Conservation (phyloP, 2,797 vertebrate genomes). For the Gastrophryne carolinensis region DNA sequence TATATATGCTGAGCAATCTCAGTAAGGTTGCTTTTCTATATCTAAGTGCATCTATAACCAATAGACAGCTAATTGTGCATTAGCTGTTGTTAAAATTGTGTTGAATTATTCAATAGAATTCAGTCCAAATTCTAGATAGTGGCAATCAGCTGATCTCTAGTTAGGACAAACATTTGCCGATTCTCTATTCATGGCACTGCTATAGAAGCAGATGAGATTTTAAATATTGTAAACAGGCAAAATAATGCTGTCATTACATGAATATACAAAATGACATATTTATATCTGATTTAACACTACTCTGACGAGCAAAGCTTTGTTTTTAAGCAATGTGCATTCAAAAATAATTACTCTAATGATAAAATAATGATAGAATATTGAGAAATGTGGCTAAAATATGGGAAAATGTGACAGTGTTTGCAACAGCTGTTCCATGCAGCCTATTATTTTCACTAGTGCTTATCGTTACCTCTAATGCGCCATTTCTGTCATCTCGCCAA, state of each 20-base stretch:
- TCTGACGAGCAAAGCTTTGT: not conserved
- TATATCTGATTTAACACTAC: not conserved
- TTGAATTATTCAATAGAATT: too few relatives aligned
- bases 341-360: not conserved
- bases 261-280: not conserved
- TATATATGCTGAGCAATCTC: too few relatives aligned
- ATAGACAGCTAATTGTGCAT: too few relatives aligned
- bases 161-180: too few relatives aligned
- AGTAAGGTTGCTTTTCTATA: too few relatives aligned
- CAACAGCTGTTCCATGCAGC: constrained; percentile 30
- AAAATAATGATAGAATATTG: too few relatives aligned
- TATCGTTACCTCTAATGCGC: constrained; percentile 32
- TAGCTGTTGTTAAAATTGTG: too few relatives aligned
- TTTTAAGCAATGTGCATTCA: constrained; percentile 15
- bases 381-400: too few relatives aligned
- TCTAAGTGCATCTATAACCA: too few relatives aligned
- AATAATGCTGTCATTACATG: not conserved
- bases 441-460: constrained; percentile 31
- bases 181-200: not conserved
- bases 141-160: too few relatives aligned
- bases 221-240: not conserved
- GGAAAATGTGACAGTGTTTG: not conserved
- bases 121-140: too few relatives aligned
- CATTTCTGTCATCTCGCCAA: constrained; percentile 23
- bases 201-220: not conserved